phyloP scores from a whole-genome alignment of 1,140 invertebrate species.

The Bicyclus anynana region DNA sequence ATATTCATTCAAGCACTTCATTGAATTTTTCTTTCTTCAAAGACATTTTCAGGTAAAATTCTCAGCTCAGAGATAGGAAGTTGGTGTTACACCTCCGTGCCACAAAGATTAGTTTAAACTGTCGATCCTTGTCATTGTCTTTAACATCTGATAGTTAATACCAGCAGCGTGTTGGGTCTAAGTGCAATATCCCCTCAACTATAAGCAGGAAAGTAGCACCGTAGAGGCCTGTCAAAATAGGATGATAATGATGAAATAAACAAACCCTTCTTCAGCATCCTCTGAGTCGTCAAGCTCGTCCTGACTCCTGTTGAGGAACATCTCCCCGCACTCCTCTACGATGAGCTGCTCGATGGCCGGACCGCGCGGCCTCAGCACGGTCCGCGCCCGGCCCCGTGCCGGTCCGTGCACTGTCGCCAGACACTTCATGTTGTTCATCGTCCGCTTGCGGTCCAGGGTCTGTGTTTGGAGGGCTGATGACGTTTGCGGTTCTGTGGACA shows the following conservation, averaged over 20 bases:
- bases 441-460: slow-evolving; percentile 60
- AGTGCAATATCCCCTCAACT: no score
- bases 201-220: no score
- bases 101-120: no score
- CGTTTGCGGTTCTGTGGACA: slow-evolving; percentile 55
- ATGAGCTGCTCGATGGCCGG: slow-evolving; percentile 63
- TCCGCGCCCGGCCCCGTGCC: slow-evolving; percentile 39
- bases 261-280: slow-evolving; percentile 64
- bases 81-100: no score
- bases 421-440: slow-evolving; percentile 43
- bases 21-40: no score
- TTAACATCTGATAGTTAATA: no score
- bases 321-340: slow-evolving; percentile 65
- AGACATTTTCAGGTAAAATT: no score
- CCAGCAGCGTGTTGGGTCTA: no score
- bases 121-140: no score
- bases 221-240: no score
- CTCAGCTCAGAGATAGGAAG: no score
- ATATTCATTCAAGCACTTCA: no score
- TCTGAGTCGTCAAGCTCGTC: slow-evolving; percentile 66
- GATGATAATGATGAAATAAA: background rate
- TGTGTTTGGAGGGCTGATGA: slow-evolving; percentile 64
- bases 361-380: slow-evolving; percentile 54
- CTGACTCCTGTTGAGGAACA: slow-evolving; percentile 51
- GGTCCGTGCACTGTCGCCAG: slow-evolving; percentile 60